Percentiles rank a stretch among this genome's conserved stretches.
These are phyloP conservation scores for Clitarchus hookeri DNA, from an alignment of 2,888 invertebrate genomes.

Conservation along the genomic window DNA sequence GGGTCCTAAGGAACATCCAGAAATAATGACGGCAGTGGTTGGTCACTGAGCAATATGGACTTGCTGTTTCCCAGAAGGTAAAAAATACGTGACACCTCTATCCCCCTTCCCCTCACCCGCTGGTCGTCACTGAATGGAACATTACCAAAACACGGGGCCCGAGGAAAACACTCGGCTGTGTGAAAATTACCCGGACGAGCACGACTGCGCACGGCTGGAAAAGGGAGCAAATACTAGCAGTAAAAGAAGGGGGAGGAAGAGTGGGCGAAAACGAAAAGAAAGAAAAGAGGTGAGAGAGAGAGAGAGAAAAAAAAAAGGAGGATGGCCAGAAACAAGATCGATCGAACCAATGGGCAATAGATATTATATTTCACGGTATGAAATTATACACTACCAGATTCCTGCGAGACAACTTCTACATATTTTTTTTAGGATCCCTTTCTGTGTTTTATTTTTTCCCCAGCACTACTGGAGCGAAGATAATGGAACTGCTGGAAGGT, in stretches of 20 bases:
- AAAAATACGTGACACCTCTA: neutral
- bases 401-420: constrained; percentile 24
- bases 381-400: constrained; percentile 24
- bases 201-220: neutral
- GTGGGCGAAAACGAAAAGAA: neutral
- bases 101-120: neutral
- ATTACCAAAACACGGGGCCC: neutral
- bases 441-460: neutral
- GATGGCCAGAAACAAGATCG: constrained; percentile 16
- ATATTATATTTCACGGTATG: constrained; percentile 24
- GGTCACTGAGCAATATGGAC: neutral
- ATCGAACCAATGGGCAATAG: constrained; percentile 19
- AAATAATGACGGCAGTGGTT: neutral
- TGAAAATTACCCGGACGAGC: neutral
- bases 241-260: neutral
- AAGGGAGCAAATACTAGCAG: neutral
- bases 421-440: neutral
- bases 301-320: neutral
- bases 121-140: neutral
- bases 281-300: neutral
- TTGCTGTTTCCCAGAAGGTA: neutral
- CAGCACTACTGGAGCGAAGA: constrained; percentile 8
- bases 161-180: neutral
- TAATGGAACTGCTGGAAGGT: constrained; percentile 2
- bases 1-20: neutral